Conservation (phyloP, 2,888 invertebrate species). For the Flexamia atlantica region DNA sequence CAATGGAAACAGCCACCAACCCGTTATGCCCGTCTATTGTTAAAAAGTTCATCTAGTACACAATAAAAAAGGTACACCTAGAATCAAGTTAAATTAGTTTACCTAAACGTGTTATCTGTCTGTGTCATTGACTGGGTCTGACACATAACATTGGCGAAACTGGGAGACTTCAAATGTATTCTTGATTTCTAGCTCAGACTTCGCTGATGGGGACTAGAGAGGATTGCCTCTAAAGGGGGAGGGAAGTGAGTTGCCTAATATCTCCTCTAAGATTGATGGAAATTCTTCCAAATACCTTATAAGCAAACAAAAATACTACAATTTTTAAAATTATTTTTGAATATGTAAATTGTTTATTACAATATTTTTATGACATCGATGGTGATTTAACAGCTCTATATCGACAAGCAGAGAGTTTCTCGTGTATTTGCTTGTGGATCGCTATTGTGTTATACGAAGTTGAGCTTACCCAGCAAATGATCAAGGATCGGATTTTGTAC, state of each 20-base stretch:
- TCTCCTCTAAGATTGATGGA: slow-evolving; percentile 20
- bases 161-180: neutral
- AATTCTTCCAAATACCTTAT: slow-evolving; percentile 48
- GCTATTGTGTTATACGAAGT: too few relatives aligned
- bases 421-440: too few relatives aligned
- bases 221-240: slow-evolving; percentile 31
- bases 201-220: neutral
- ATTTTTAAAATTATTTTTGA: too few relatives aligned
- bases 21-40: neutral
- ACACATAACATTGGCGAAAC: neutral
- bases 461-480: too few relatives aligned
- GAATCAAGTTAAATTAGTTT: neutral
- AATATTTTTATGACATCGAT: too few relatives aligned
- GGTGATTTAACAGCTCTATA: too few relatives aligned
- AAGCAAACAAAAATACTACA: too few relatives aligned
- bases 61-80: neutral
- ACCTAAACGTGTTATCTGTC: neutral
- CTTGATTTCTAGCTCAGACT: neutral
- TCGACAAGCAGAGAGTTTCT: too few relatives aligned
- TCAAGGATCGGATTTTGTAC: too few relatives aligned
- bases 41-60: too few relatives aligned
- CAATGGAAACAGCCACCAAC: neutral
- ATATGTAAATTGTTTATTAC: too few relatives aligned
- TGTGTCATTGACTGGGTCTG: neutral
- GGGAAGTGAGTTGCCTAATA: slow-evolving; percentile 28